A percentile compares a stretch with the other conserved stretches of the same genome.
phyloP scores from a whole-genome alignment of 2,113 vertebrate species.

The Perca flavescens region DNA sequence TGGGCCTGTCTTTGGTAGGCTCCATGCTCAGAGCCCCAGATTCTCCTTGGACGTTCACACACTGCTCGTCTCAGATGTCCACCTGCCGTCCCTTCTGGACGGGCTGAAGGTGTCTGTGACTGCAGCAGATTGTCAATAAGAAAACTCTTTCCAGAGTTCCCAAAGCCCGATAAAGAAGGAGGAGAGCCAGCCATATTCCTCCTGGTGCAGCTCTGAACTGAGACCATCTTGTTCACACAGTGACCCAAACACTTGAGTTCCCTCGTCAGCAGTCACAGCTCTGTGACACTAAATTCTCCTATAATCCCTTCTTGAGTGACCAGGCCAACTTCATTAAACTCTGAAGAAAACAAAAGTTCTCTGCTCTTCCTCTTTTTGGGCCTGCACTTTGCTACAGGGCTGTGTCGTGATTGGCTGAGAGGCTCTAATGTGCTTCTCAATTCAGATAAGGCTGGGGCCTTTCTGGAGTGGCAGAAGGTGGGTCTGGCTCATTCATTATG shows the following conservation, averaged over 20 bases:
- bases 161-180: constrained; percentile 85
- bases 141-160: constrained; percentile 93
- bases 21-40: constrained; percentile 83
- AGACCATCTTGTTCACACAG: constrained; percentile 73
- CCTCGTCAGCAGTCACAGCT: constrained; percentile 72
- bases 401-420: constrained; percentile 77
- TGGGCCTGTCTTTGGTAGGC: constrained; percentile 50
- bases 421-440: constrained; percentile 82
- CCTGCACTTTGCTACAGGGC: constrained; percentile 72
- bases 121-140: constrained; percentile 94
- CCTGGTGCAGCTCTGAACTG: constrained; percentile 79
- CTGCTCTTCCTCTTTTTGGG: constrained; percentile 77
- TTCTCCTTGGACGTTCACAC: constrained; percentile 74
- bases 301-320: constrained; percentile 77
- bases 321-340: constrained; percentile 86
- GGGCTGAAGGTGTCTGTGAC: constrained; percentile 76
- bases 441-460: constrained; percentile 85
- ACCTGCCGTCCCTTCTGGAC: constrained; percentile 63
- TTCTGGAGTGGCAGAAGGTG: constrained; percentile 92
- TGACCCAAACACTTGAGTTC: constrained; percentile 66
- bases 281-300: constrained; percentile 73
- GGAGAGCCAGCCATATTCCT: constrained; percentile 84
- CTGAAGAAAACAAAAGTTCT: constrained; percentile 82
- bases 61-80: constrained; percentile 81
- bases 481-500: constrained; percentile 92